Base-by-base conservation (phyloP, 2,113 vertebrate genomes). In the Tyrannus savana region DNA sequence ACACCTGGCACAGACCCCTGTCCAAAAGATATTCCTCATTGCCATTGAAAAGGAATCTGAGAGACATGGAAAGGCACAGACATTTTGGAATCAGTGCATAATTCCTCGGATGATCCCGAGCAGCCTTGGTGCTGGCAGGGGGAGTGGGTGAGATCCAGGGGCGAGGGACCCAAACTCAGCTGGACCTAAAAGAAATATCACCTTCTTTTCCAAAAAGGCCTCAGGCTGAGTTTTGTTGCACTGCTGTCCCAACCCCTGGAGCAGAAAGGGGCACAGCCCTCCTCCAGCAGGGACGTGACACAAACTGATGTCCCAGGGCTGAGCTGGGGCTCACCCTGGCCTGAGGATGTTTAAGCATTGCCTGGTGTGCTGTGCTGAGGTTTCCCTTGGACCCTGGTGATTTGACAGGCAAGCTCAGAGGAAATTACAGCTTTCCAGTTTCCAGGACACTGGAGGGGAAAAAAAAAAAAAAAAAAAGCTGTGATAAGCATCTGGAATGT, bases 221-320 rank as follows among this genome's bases (percentile, higher is more conserved):
- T 55, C 15, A 2, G 16, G 16, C 1, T 0, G 2, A 19, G 7
- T 3, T 15, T 7, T 58, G 25, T 10, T 53, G 28, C 30, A 3
- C 3, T 6, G 1, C 1, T 9, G 9, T 37, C 56, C 37, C 7
- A 1, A 1, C 13, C 13, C 3, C 21, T 3, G 9, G 31, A 39
- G 62, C 44, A 39, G 31, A 39, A 21, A 37, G n/a, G 12, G 41
- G 4, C 41, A 42, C 41, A n/a, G 41, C 11, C 9, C 35, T 80
- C 0, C 46, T 60, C 19, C 55, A 50, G 49, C 31, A 46, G 64
- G 44, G 60, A 50, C 16, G 46, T 16, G 56, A 21, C 62, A 37
- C 55, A 42, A 63, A 24, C 41, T 5, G 18, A 35, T n/a, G 33
- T 30, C 33, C 52, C 69, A 18, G 46, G 9, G 14, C 55, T 27